These are phyloP conservation scores for Tenrec ecaudatus DNA, from an alignment of 2,113 vertebrate genomes.

Conservation along the genomic window DNA sequence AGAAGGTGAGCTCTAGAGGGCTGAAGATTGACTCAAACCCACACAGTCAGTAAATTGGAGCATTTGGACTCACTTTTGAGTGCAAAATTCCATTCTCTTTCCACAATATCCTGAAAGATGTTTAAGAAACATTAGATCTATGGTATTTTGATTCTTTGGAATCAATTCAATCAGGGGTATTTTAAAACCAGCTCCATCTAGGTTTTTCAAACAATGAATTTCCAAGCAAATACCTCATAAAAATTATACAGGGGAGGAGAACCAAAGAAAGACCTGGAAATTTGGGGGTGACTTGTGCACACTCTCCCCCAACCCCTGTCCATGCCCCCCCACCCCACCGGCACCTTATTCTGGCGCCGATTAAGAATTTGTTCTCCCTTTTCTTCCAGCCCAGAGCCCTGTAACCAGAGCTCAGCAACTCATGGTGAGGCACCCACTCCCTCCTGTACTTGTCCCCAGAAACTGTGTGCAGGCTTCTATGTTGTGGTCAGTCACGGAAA, in stretches of 20 bases:
- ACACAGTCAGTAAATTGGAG: neutral
- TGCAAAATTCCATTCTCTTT: neutral
- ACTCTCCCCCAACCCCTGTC: neutral
- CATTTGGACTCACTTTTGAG: neutral
- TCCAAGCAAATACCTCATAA: slow-evolving; percentile 67
- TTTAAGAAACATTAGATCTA: neutral
- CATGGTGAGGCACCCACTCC: neutral
- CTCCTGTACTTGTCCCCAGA: fast-evolving
- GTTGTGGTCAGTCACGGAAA: neutral
- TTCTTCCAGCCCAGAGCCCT: neutral
- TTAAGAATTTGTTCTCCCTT: slow-evolving; percentile 11
- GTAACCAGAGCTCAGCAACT: neutral
- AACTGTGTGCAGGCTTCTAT: neutral
- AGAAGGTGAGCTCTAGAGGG: neutral
- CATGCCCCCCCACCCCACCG: neutral
- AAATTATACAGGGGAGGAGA: neutral
- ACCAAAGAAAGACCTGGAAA: slow-evolving; percentile 39
- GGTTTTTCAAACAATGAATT: slow-evolving; percentile 67
- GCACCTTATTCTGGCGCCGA: neutral
- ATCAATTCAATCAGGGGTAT: neutral
- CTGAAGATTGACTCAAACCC: neutral
- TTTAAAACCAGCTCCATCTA: slow-evolving; percentile 47
- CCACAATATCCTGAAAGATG: neutral
- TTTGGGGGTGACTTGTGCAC: neutral
- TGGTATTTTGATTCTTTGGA: slow-evolving; percentile 6